Evolutionary conservation across 2,113 vertebrate species (phyloP).

Genomic region (Phainopepla nitens): DNA sequence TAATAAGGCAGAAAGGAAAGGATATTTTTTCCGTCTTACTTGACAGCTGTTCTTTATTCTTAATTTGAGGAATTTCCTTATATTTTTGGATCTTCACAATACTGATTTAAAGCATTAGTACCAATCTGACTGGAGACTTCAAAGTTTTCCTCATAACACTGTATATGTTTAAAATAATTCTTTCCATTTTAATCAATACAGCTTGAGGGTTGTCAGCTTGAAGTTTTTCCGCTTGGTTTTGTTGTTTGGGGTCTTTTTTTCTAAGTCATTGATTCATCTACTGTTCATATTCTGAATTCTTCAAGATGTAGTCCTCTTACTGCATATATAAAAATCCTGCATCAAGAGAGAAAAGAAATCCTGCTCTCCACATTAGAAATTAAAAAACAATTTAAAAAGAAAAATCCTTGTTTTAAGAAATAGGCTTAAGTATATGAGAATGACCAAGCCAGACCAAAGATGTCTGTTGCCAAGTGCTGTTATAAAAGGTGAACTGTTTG

Average conservation of each 20-base stretch:
- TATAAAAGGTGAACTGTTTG: background rate
- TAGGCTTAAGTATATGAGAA: background rate
- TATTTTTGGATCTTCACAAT: background rate
- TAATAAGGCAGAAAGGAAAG: background rate
- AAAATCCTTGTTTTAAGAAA: background rate
- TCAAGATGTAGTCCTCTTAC: background rate
- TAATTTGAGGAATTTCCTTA: background rate
- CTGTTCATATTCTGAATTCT: background rate
- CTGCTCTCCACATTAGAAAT: background rate
- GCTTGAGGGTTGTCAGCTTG: background rate
- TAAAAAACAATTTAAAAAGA: background rate
- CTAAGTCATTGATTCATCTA: background rate
- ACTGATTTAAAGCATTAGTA: background rate
- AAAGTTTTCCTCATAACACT: background rate
- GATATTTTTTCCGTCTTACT: background rate
- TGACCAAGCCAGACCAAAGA: background rate
- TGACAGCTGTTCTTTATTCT: background rate
- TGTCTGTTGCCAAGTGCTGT: background rate
- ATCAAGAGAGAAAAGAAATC: background rate
- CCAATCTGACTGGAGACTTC: background rate
- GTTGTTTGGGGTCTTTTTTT: background rate
- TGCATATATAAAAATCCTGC: background rate
- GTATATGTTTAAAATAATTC: background rate
- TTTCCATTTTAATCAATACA: background rate
- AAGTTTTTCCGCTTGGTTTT: background rate